phyloP scores from a whole-genome alignment of 2,113 vertebrate species.

The Zosterops pallidus region DNA sequence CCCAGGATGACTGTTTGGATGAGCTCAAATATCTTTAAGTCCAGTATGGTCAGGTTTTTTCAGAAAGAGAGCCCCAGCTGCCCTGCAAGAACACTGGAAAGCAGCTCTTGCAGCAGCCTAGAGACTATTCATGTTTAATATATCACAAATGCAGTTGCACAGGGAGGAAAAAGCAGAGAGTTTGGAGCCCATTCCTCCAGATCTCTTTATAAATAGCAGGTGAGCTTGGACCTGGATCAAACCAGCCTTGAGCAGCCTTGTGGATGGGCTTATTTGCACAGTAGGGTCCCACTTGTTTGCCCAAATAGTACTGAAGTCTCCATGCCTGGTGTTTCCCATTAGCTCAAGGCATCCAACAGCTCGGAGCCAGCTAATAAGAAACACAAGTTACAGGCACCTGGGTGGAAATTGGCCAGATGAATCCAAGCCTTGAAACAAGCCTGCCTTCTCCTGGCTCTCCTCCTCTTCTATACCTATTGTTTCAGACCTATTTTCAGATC shows the following conservation, averaged over 20 bases:
- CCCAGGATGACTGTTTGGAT: background rate
- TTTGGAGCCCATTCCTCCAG: background rate
- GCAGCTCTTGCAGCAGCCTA: background rate
- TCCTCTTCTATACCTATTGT: background rate
- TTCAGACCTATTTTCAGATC: background rate
- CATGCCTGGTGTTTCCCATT: conserved; percentile 6
- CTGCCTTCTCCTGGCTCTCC: background rate
- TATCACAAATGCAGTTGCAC: background rate
- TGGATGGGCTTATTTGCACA: conserved; percentile 14
- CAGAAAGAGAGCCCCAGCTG: background rate
- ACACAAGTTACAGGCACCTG: background rate
- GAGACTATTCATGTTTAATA: background rate
- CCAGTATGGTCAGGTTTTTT: background rate
- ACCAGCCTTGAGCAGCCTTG: background rate
- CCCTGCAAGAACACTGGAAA: background rate
- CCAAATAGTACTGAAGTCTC: background rate
- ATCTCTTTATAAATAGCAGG: conserved; percentile 37
- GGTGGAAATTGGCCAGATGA: background rate
- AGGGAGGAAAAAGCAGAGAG: background rate
- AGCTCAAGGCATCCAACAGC: background rate
- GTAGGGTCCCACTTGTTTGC: background rate
- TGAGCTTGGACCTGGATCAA: conserved; percentile 17
- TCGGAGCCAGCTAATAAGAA: conserved; percentile 4
- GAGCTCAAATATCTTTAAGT: background rate
- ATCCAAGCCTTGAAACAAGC: background rate